Evolutionary conservation across 2,888 invertebrate species (phyloP).

Genomic region (Monoplex corrugatus): DNA sequence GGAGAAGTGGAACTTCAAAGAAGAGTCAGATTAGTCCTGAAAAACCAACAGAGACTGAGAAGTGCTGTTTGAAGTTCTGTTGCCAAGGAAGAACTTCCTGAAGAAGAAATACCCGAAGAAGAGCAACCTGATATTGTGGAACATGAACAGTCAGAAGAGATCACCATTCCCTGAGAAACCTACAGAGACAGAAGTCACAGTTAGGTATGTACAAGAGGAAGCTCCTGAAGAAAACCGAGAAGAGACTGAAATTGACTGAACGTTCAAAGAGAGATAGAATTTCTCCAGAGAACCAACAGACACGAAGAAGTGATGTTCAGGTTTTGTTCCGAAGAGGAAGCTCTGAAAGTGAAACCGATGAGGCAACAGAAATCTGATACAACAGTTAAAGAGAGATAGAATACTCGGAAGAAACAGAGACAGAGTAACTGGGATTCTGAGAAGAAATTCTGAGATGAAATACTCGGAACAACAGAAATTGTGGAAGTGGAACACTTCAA

Average conservation of each 20-base stretch:
- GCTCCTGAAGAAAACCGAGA: slow-evolving; percentile 49
- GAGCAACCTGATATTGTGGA: slow-evolving; percentile 30
- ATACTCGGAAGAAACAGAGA: too few relatives aligned
- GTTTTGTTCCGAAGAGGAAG: too few relatives aligned
- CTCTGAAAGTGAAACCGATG: too few relatives aligned
- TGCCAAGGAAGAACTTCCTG: slow-evolving; percentile 28
- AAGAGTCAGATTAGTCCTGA: not conserved
- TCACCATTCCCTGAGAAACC: not conserved
- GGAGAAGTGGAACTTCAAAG: slow-evolving; percentile 44
- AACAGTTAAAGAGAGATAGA: slow-evolving; percentile 43
- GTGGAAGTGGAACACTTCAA: slow-evolving; percentile 24
- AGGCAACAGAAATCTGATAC: not conserved
- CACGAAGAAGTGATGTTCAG: too few relatives aligned
- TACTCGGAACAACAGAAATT: not conserved
- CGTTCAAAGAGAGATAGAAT: slow-evolving; percentile 42
- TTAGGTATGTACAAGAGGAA: not conserved
- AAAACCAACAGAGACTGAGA: slow-evolving; percentile 36
- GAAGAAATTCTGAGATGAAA: not conserved
- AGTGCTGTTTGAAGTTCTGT: slow-evolving; percentile 33
- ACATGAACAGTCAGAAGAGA: slow-evolving; percentile 47
- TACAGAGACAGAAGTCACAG: slow-evolving; percentile 46
- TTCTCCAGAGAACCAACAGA: slow-evolving; percentile 43
- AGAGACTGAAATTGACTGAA: slow-evolving; percentile 42
- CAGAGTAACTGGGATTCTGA: not conserved
- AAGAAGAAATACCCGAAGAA: slow-evolving; percentile 34